Evolutionary conservation across 1,140 invertebrate species (phyloP), one percentile per base, ranked within the genome.

Genomic region (Hetaerina americana): DNA sequence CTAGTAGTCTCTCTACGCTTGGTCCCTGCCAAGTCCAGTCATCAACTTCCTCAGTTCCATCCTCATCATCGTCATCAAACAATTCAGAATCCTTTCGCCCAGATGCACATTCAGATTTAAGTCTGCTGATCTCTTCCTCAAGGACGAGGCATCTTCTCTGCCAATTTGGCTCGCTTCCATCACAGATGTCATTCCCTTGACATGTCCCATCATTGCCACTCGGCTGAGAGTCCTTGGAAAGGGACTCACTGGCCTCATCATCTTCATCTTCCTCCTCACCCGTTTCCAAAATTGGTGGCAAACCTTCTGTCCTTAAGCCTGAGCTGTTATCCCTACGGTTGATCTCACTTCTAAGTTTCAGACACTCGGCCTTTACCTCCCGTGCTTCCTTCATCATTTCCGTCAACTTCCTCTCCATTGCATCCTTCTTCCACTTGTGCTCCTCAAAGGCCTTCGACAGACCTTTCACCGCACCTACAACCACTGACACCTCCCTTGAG

Each of bases 391-490:
- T 73, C 18, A 74, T 79, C 6, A 82, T 28, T 27, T 82, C 80
- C 0, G 76, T 76, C 0, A 84, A 68, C 73, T 80, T 79, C 22
- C 78, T 75, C 72, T 82, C 82, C 22, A 85, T 70, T 5, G 78
- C 75, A 5, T 83, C 80, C 29, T 79, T 78, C 71, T 82, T 81
- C 79, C 80, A 81, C 27, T 77, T 78, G 5, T 71, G 70, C 5
- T 83, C 80, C 0, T 80, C 75, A 57, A 78, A 81, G 18, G 79
- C 74, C 26, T 77, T 76, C 2, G 79, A 79, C 0, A 83, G 26
- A 5, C 73, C 29, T 24, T 82, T 78, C 10, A 83, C 77, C 0
- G 81, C 69, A 10, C 78, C 77, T 72, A 81, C 79, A 0, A 70
- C 73, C 0, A 74, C 27, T 0, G 76, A 74, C 0, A 27, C 26